phyloP scores from a whole-genome alignment of 1,140 invertebrate species.

The Apocrypta bakeri region DNA sequence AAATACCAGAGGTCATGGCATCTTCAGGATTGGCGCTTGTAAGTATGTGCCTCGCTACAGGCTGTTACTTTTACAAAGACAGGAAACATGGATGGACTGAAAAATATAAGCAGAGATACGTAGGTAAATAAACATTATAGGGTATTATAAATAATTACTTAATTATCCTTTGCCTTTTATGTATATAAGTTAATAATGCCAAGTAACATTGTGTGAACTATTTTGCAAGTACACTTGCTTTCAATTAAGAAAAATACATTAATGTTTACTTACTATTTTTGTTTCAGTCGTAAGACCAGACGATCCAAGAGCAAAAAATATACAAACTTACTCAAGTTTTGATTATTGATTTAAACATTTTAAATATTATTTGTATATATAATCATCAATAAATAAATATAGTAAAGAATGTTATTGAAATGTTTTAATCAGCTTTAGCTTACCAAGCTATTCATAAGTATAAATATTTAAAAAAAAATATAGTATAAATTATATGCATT shows the following conservation, averaged over 20 bases:
- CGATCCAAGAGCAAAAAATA: neutral
- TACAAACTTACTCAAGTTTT: neutral
- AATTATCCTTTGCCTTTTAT: too few relatives aligned
- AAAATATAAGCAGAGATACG: neutral
- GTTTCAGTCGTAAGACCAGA: neutral
- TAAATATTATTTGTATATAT: neutral
- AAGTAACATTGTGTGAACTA: too few relatives aligned
- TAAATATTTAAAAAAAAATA: neutral
- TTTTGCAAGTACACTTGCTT: too few relatives aligned
- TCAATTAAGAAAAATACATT: neutral
- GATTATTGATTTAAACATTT: neutral
- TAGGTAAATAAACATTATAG: neutral
- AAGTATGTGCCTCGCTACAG: neutral
- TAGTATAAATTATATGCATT: neutral
- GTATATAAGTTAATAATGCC: too few relatives aligned
- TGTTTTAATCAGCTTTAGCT: neutral
- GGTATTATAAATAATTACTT: neutral
- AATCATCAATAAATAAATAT: neutral
- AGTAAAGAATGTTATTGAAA: neutral
- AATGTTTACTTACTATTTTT: neutral
- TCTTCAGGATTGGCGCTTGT: neutral
- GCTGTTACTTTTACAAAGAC: neutral
- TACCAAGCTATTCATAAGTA: too few relatives aligned
- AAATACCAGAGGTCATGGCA: constrained; percentile 19
- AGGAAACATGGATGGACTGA: neutral